These are phyloP conservation scores for Caerostris darwini DNA, from an alignment of 1,140 invertebrate species.

Conservation along the genomic window DNA sequence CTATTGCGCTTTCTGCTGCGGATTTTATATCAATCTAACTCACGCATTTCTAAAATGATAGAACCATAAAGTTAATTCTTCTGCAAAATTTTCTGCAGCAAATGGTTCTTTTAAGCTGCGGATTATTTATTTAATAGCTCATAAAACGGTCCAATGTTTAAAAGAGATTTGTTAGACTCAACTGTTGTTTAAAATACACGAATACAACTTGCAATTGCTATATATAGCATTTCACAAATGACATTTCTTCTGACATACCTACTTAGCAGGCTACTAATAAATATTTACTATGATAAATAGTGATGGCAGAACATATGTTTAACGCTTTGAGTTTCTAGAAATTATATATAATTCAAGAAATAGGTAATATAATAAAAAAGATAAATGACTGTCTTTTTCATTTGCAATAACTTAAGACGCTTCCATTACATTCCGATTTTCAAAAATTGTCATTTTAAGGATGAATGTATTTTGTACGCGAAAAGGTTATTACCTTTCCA, in stretches of 20 bases:
- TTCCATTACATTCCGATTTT: no score
- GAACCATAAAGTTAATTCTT: slow-evolving; percentile 15
- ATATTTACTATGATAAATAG: not conserved
- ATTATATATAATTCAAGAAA: no score
- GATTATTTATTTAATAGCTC: slow-evolving; percentile 39
- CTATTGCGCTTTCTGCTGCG: not conserved
- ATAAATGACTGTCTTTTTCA: no score
- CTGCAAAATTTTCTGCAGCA: not conserved
- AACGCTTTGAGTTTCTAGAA: no score
- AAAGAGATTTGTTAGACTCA: not conserved
- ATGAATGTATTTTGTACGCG: no score
- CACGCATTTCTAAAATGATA: not conserved
- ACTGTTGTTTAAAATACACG: no score
- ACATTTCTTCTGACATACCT: not conserved
- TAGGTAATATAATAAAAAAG: no score
- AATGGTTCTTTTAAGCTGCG: not conserved
- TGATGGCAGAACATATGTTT: no score
- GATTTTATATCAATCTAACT: not conserved
- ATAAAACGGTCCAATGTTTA: not conserved
- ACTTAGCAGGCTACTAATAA: not conserved
- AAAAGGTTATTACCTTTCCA: no score
- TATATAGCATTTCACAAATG: not conserved
- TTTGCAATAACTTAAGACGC: no score
- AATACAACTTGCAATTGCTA: not conserved
- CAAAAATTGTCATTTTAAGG: no score